A percentile compares a stretch with the other conserved stretches of the same genome.
These are phyloP conservation scores for Lota lota DNA, from an alignment of 2,113 vertebrate genomes.

Conservation along the genomic window DNA sequence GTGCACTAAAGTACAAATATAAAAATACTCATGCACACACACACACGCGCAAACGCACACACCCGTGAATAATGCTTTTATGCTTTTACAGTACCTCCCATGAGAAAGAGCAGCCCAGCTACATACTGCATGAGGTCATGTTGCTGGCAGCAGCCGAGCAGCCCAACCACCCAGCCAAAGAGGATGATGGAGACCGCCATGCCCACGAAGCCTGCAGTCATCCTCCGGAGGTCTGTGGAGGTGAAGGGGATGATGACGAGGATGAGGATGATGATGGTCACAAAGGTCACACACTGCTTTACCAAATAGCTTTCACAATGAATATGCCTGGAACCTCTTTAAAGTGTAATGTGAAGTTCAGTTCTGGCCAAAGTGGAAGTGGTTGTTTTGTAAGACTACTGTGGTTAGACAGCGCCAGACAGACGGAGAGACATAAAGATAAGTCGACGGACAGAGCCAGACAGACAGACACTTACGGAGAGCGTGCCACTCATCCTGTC, in stretches of 20 bases:
- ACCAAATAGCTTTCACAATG: no score
- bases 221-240: slow-evolving; percentile 83
- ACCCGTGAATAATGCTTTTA: neutral
- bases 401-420: no score
- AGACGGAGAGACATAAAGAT: no score
- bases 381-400: no score
- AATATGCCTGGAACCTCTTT: no score
- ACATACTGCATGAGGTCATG: slow-evolving; percentile 95
- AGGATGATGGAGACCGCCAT: slow-evolving; percentile 94
- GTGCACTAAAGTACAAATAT: neutral
- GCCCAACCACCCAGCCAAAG: slow-evolving; percentile 89
- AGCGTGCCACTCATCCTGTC: slow-evolving; percentile 90
- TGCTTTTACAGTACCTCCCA: slow-evolving; percentile 84
- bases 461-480: slow-evolving; percentile 79
- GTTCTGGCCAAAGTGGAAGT: neutral
- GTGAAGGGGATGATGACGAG: slow-evolving; percentile 2
- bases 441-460: neutral
- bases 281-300: no score
- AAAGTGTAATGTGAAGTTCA: neutral
- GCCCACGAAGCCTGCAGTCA: slow-evolving; percentile 91
- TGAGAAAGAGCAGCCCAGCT: slow-evolving; percentile 91
- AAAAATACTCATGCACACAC: neutral
- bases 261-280: neutral
- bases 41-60: slow-evolving; percentile 7
- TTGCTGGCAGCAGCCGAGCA: slow-evolving; percentile 90